A percentile compares a stretch with the other conserved stretches of the same genome.
Evolutionary conservation across 2,888 invertebrate species (phyloP).

Genomic region (Deilephila porcellus): DNA sequence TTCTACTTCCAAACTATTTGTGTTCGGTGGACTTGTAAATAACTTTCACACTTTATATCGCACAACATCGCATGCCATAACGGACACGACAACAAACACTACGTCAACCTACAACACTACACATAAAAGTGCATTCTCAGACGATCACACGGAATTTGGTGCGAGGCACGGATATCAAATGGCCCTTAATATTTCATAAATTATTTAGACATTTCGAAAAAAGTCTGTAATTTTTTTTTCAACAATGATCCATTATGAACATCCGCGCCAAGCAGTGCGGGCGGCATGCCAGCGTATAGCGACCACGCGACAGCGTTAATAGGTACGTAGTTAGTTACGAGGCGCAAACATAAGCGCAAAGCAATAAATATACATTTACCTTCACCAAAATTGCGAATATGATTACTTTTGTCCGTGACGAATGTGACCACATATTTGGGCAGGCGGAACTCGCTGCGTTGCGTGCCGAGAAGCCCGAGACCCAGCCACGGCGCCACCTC

Average conservation of each 20-base stretch:
- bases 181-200: not conserved
- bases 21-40: conserved; percentile 11
- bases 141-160: conserved; percentile 51
- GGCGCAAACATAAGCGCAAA: conserved; percentile 80
- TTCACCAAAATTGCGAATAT: conserved; percentile 87
- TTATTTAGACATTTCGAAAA: not conserved
- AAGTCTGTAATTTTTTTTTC: conserved; percentile 7
- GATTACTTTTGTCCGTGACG: conserved; percentile 85
- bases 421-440: conserved; percentile 87
- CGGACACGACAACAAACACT: conserved; percentile 34
- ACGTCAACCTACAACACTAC: conserved; percentile 30
- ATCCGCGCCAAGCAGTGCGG: conserved; percentile 62
- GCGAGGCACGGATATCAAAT: conserved; percentile 55
- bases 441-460: conserved; percentile 84
- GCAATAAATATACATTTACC: conserved; percentile 85
- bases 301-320: conserved; percentile 67
- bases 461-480: conserved; percentile 79
- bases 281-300: conserved; percentile 63
- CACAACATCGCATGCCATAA: conserved; percentile 25
- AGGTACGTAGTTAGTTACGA: conserved; percentile 67
- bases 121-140: conserved; percentile 46
- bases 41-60: conserved; percentile 22
- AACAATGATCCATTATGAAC: conserved; percentile 42
- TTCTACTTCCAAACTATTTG: conserved; percentile 9
- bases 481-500: conserved; percentile 81